A percentile compares a stretch with the other conserved stretches of the same genome.
Conservation (phyloP, 1,140 invertebrate species). For the Bombus waltoni region DNA sequence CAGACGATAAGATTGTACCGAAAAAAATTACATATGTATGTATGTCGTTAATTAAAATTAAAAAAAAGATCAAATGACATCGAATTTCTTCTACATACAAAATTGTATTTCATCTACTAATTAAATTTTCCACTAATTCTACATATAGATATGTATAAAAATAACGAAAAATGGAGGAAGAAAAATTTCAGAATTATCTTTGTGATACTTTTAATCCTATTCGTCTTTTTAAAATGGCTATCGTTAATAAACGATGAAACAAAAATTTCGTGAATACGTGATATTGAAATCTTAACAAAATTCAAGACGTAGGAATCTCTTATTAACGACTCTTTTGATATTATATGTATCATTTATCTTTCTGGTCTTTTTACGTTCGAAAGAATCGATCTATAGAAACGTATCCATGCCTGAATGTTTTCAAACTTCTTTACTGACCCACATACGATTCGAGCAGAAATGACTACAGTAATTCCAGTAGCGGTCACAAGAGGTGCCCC, state of each 20-base stretch:
- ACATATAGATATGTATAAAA: background rate
- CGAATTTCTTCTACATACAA: too few species aligned
- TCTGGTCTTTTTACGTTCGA: background rate
- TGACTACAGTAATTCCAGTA: background rate
- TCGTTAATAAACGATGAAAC: too few species aligned
- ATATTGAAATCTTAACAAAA: too few species aligned
- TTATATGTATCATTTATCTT: too few species aligned
- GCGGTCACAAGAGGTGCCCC: background rate
- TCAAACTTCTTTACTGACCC: background rate
- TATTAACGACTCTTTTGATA: too few species aligned
- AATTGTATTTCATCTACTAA: background rate
- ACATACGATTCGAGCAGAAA: background rate
- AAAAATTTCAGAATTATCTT: background rate
- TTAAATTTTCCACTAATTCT: background rate
- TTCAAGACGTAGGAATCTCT: rapidly evolving
- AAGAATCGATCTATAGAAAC: too few species aligned
- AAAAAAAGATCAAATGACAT: too few species aligned
- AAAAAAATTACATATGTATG: too few species aligned
- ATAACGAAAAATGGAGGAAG: background rate
- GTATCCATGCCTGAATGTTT: too few species aligned
- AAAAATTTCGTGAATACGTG: too few species aligned
- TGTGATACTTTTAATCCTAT: background rate
- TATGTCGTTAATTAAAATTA: too few species aligned
- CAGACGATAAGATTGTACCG: too few species aligned
- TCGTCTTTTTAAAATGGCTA: background rate